Evolutionary conservation across 2,888 invertebrate species (phyloP).

Genomic region (Drosophila nr. perissopoda): DNA sequence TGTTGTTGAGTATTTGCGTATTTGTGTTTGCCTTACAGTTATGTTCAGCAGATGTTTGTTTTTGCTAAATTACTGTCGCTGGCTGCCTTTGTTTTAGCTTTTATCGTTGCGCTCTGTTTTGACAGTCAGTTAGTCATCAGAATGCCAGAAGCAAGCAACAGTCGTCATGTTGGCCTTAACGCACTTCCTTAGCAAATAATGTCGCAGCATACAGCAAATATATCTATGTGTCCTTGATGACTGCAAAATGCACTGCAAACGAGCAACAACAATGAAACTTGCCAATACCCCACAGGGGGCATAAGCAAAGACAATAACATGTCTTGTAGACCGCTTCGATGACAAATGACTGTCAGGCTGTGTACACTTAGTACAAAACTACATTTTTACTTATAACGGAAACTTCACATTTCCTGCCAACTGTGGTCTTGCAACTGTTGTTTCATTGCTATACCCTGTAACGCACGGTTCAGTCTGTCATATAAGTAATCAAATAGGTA

Average conservation of each 20-base stretch:
- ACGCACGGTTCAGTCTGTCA: not conserved
- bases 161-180: constrained; percentile 44
- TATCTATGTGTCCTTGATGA: constrained; percentile 28
- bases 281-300: constrained; percentile 20
- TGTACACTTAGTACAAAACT: not conserved
- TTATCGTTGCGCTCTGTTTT: constrained; percentile 60
- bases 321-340: constrained; percentile 25
- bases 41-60: constrained; percentile 63
- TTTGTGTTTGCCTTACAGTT: constrained; percentile 70
- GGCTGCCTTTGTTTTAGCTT: constrained; percentile 58
- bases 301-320: constrained; percentile 15
- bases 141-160: constrained; percentile 41
- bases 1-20: constrained; percentile 25
- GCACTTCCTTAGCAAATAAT: constrained; percentile 76
- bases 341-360: not conserved
- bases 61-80: constrained; percentile 72
- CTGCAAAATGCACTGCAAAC: constrained; percentile 37
- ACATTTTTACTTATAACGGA: not conserved
- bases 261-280: constrained; percentile 12
- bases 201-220: constrained; percentile 29
- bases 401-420: not conserved
- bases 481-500: not conserved
- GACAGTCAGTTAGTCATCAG: constrained; percentile 72
- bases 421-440: not conserved
- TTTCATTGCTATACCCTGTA: constrained; percentile 2